These are phyloP conservation scores for Cirrhinus mrigala DNA, from an alignment of 2,797 vertebrate genomes.

Conservation along the genomic window DNA sequence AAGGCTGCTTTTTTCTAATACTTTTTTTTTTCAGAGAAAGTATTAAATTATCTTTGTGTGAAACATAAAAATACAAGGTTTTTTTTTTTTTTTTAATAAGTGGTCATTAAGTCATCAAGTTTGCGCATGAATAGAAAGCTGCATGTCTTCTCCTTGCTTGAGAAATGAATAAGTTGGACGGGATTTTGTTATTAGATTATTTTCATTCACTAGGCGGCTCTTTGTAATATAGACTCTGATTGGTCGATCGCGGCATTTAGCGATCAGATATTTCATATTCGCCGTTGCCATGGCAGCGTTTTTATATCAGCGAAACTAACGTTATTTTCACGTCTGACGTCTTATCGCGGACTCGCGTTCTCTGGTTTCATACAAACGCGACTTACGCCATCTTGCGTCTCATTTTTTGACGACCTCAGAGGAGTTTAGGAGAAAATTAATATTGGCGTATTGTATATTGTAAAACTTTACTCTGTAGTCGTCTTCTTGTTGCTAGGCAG, in stretches of 20 bases:
- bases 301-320: too few species aligned
- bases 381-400: background rate
- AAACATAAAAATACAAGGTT: conserved; percentile 46
- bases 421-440: background rate
- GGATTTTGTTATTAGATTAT: background rate
- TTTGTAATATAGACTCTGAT: background rate
- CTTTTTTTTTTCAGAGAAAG: background rate
- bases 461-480: background rate
- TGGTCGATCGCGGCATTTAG: background rate
- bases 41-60: background rate
- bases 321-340: background rate
- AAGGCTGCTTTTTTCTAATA: conserved; percentile 62
- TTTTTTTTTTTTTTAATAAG: background rate
- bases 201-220: background rate
- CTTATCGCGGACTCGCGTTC: background rate
- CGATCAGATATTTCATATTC: background rate
- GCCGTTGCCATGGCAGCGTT: background rate
- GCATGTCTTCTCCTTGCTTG: background rate
- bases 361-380: background rate
- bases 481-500: background rate
- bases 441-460: background rate
- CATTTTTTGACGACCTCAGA: background rate
- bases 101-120: conserved; percentile 28
- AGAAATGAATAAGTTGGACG: background rate
- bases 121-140: background rate